These are phyloP conservation scores for Drosophila aldrichi DNA, from an alignment of 2,888 invertebrate genomes.

Conservation along the genomic window DNA sequence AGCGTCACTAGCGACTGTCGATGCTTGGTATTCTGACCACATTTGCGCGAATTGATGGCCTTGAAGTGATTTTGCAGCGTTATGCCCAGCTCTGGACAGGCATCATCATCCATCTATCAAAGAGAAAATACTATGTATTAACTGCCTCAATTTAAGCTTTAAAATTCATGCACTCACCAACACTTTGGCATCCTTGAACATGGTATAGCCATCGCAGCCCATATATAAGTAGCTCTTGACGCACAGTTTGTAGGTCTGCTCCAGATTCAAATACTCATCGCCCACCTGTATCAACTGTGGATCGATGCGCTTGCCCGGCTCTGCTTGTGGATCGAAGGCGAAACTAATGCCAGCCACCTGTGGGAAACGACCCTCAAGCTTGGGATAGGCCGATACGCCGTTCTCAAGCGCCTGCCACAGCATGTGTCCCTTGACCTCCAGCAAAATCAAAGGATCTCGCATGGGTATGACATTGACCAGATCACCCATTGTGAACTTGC, in stretches of 20 bases:
- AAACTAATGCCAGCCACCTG: conserved; percentile 92
- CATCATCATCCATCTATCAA: conserved; percentile 92
- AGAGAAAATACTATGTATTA: neutral
- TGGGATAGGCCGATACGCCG: conserved; percentile 93
- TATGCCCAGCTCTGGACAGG: conserved; percentile 93
- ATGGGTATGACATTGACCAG: conserved; percentile 93
- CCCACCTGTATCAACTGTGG: conserved; percentile 92
- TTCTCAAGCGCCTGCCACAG: conserved; percentile 92
- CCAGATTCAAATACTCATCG: conserved; percentile 91
- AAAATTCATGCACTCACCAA: conserved; percentile 87
- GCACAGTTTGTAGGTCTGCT: conserved; percentile 91
- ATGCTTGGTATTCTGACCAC: conserved; percentile 90
- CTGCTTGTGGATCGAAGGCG: conserved; percentile 90
- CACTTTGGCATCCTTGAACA: conserved; percentile 90
- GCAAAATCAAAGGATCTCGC: conserved; percentile 92
- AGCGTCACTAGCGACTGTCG: conserved; percentile 94
- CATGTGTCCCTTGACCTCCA: conserved; percentile 90
- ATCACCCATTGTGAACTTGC: conserved; percentile 94
- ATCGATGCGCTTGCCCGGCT: conserved; percentile 90
- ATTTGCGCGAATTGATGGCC: conserved; percentile 91
- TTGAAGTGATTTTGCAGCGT: conserved; percentile 96
- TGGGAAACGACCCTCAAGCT: conserved; percentile 94
- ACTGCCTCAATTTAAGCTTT: neutral
- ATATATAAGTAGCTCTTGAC: conserved; percentile 92
- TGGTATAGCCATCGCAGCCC: conserved; percentile 94